A percentile compares a stretch with the other conserved stretches of the same genome.
phyloP scores from a whole-genome alignment of 2,888 invertebrate species.

The Drosophila greeni region DNA sequence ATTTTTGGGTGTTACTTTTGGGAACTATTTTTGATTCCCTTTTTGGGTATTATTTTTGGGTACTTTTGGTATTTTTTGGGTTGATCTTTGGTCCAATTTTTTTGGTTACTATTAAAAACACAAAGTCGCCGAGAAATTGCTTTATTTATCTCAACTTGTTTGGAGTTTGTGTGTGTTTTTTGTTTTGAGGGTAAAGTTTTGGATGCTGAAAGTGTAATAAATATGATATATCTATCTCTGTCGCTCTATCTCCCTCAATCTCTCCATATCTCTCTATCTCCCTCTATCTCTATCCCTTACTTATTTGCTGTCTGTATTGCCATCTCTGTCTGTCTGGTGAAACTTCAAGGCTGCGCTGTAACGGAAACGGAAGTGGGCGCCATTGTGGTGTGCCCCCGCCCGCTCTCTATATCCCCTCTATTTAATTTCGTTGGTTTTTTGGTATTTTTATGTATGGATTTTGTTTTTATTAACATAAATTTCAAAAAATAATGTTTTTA shows the following conservation, averaged over 20 bases:
- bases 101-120: slow-evolving; percentile 42
- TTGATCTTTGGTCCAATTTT: too few relatives aligned
- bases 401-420: neutral
- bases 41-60: too few relatives aligned
- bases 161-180: slow-evolving; percentile 7
- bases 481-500: slow-evolving; percentile 73
- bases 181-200: too few relatives aligned
- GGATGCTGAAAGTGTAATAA: slow-evolving; percentile 2
- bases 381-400: slow-evolving; percentile 2
- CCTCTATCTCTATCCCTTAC: neutral
- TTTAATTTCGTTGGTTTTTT: slow-evolving; percentile 8
- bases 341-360: slow-evolving; percentile 3
- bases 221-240: neutral
- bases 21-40: too few relatives aligned
- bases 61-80: too few relatives aligned
- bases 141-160: slow-evolving; percentile 58
- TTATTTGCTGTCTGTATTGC: slow-evolving; percentile 4
- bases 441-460: slow-evolving; percentile 45
- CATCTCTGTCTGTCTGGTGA: slow-evolving; percentile 42
- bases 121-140: slow-evolving; percentile 62
- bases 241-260: slow-evolving; percentile 5
- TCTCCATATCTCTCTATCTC: neutral
- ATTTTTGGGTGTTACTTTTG: too few relatives aligned
- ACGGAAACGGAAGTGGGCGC: slow-evolving; percentile 18
- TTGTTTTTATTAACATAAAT: slow-evolving; percentile 73